phyloP scores from a whole-genome alignment of 1,140 invertebrate genomes.

The Batillaria attramentaria region DNA sequence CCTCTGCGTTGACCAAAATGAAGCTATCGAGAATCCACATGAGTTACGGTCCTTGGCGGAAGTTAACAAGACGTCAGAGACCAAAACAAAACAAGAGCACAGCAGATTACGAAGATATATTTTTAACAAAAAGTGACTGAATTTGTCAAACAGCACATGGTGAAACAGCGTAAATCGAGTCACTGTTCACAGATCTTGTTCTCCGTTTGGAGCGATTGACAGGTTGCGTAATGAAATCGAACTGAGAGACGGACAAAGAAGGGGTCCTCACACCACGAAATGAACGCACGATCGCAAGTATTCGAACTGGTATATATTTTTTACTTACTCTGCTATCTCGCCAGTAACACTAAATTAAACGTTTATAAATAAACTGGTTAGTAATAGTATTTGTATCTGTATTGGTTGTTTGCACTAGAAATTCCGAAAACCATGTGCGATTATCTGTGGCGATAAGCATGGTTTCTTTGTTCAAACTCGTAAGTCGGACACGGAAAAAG shows the following conservation, averaged over 20 bases:
- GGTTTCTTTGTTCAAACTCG: too few relatives aligned
- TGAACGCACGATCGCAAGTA: constrained; percentile 13
- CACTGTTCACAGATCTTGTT: neutral
- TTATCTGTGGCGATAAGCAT: too few relatives aligned
- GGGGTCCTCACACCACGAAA: neutral
- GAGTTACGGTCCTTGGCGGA: neutral
- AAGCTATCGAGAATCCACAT: neutral
- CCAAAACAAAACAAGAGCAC: constrained; percentile 11
- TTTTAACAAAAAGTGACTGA: neutral
- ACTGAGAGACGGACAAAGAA: neutral
- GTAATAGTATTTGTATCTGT: too few relatives aligned
- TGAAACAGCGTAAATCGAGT: neutral
- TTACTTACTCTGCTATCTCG: neutral
- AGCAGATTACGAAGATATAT: neutral
- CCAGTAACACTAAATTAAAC: too few relatives aligned
- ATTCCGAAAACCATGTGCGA: too few relatives aligned
- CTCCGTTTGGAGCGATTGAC: neutral
- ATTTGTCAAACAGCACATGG: neutral
- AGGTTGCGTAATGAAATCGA: too few relatives aligned
- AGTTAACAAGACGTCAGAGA: neutral
- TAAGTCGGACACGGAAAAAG: too few relatives aligned
- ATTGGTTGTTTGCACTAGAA: too few relatives aligned
- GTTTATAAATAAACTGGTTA: too few relatives aligned
- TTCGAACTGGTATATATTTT: constrained; percentile 13
- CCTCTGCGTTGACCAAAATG: too few relatives aligned